These are phyloP conservation scores for Garra rufa DNA, from an alignment of 2,113 vertebrate species.

Conservation along the genomic window DNA sequence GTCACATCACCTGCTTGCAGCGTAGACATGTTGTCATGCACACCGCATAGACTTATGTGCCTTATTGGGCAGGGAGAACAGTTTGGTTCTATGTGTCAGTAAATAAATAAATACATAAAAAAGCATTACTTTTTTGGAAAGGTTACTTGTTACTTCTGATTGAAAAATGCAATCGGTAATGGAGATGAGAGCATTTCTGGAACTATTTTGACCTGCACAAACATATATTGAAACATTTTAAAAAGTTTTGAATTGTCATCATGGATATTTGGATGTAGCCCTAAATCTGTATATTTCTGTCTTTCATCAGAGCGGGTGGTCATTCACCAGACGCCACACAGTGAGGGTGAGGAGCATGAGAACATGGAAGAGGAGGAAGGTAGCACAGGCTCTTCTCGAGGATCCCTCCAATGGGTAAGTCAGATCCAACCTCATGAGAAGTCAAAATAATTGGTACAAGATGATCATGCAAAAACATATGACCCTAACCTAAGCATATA, in stretches of 20 bases:
- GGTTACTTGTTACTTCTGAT: background rate
- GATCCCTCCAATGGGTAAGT: slow-evolving; percentile 24
- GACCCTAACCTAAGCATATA: background rate
- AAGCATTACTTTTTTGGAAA: background rate
- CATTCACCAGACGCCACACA: slow-evolving; percentile 1
- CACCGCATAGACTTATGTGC: background rate
- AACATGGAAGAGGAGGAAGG: background rate
- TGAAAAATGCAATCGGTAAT: background rate
- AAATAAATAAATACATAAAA: background rate
- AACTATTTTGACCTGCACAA: background rate
- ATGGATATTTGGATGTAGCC: background rate
- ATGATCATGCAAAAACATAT: background rate
- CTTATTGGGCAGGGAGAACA: background rate
- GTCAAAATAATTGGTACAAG: background rate
- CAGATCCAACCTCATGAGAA: background rate
- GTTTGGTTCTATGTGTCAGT: background rate
- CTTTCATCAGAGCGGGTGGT: background rate
- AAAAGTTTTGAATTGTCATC: background rate
- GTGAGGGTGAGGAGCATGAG: slow-evolving; percentile 33
- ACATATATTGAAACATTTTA: background rate
- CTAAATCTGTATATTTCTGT: background rate
- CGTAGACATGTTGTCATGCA: background rate
- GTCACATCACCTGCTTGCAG: background rate
- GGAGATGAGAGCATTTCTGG: too few species aligned
- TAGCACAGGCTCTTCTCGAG: slow-evolving; percentile 11